Evolutionary conservation across 2,888 invertebrate genomes (phyloP), one percentile per base, ranked within the genome.

Genomic region (Acleris cristana): DNA sequence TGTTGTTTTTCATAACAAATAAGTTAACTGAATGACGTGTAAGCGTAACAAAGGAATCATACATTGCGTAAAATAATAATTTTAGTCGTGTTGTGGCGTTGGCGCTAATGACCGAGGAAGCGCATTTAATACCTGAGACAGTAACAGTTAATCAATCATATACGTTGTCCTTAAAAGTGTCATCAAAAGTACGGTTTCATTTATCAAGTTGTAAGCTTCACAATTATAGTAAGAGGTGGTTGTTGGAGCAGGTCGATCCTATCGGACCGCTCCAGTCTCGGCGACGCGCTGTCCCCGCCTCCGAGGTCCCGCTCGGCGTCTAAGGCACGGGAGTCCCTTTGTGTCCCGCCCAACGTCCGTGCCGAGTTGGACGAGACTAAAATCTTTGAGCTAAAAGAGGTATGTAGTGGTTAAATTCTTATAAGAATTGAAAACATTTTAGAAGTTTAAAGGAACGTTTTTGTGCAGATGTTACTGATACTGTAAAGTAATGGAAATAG

Each of bases 341-440:
- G 80, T 70, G 81, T 91, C 72, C 88, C 90, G 14, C 82, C 88
- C n/a, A 92, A 93, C 74, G 91, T 94, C 16, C 79, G 93, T 58
- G 90, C 93, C 26, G 94, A 95, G 75, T 82, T 95, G 72, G 95
- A 95, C 73, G 94, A 95, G 75, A 86, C 84, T 70, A 95, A 95
- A 82, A 83, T 95, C 71, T 94, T 93, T 66, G 95, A 95, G 78
- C 81, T 95, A n/a, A 94, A 94, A 84, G 95, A 95, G 93, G 95
- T 95, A 85, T 51, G 72, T 64, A 51, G 71, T 64, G 70, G 21
- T 16, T 44, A 48, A 18, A 40, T 12, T 45, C 16, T n/a, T 48
- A 2, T 48, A n/a, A 6, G 2, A 18, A 18, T 16, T 18, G 18
- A 48, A 18, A n/a, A 18, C 18, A 7, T 48, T 48, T 48, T n/a